Evolutionary conservation across 2,888 invertebrate species (phyloP).

Genomic region (Morinoia aosen): DNA sequence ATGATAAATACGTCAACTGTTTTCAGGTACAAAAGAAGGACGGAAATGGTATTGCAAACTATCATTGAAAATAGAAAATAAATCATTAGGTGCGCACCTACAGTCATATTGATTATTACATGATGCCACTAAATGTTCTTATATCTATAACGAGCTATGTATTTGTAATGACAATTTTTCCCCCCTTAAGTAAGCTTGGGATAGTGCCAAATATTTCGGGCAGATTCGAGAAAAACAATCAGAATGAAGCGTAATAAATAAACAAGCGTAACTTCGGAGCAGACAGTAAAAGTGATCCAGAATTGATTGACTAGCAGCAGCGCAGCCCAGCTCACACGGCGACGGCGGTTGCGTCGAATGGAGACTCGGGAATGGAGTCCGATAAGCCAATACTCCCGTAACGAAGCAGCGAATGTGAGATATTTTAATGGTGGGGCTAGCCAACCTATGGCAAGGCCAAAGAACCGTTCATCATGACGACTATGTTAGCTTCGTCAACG

Average conservation of each 20-base stretch:
- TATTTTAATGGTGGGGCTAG: slow-evolving; percentile 19
- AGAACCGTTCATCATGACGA: slow-evolving; percentile 22
- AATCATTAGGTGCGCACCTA: too few relatives aligned
- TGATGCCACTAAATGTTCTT: too few relatives aligned
- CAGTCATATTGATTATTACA: too few relatives aligned
- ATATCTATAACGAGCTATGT: too few relatives aligned
- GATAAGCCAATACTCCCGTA: neutral
- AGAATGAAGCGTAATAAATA: neutral
- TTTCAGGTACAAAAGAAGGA: too few relatives aligned
- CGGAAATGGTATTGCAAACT: too few relatives aligned
- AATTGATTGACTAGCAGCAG: neutral
- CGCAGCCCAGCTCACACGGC: neutral
- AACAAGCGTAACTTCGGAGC: neutral
- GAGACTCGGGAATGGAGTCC: neutral
- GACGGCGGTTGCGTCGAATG: neutral
- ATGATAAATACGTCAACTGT: too few relatives aligned
- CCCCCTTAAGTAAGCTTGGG: too few relatives aligned
- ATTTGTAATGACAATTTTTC: too few relatives aligned
- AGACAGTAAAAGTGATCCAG: neutral
- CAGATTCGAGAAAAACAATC: too few relatives aligned
- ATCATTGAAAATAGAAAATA: too few relatives aligned
- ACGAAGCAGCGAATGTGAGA: neutral
- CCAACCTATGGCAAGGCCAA: slow-evolving; percentile 21
- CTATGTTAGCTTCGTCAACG: slow-evolving; percentile 33
- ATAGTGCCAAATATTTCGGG: too few relatives aligned